Evolutionary conservation across 2,113 vertebrate species (phyloP), one percentile per base, ranked within the genome.

Genomic region (Desmodus rotundus): DNA sequence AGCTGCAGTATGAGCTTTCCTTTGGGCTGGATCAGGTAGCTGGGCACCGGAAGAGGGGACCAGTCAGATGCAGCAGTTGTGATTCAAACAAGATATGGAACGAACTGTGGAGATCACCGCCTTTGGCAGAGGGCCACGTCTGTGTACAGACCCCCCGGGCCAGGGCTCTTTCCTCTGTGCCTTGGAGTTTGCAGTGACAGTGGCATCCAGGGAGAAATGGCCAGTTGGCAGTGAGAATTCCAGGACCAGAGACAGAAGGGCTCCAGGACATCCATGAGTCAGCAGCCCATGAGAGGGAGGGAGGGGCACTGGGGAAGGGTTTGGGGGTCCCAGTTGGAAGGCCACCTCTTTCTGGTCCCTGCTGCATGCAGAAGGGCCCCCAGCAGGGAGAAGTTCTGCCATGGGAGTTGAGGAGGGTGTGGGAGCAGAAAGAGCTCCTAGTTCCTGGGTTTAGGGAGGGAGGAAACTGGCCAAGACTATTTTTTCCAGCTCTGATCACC

Each of bases 281-380:
- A 16, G 14, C n/a, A 70, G 72, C 47, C 16, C 36, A 28, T 3
- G 1, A 28, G 0, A 20, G 7, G 45, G 54, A 56, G 33, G 6
- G 63, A 54, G 47, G 7, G 22, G 10, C 20, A 0, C 0, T 20
- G 8, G 19, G 15, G 26, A 22, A 28, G 5, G 0, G 45, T 28
- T 74, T 9, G 2, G 41, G 65, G 63, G 9, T 74, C 50, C 38
- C 16, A 68, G 14, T 9, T 10, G 2, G 50, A 52, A 91, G 22
- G 33, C 28, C 26, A 24, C 17, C 63, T 65, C 65, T 5, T 52
- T 31, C 74, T 67, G 89, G n/a, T 10, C 12, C 9, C 73, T 11
- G 36, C 67, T 13, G 4, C 2, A 0, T 61, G 26, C 65, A 41
- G 36, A 76, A 77, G 41, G 45, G 36, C 26, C 36, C 31, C 38